Evolutionary conservation across 2,797 vertebrate species (phyloP), one percentile per base, ranked within the genome.

Genomic region (Eulemur rubriventer): DNA sequence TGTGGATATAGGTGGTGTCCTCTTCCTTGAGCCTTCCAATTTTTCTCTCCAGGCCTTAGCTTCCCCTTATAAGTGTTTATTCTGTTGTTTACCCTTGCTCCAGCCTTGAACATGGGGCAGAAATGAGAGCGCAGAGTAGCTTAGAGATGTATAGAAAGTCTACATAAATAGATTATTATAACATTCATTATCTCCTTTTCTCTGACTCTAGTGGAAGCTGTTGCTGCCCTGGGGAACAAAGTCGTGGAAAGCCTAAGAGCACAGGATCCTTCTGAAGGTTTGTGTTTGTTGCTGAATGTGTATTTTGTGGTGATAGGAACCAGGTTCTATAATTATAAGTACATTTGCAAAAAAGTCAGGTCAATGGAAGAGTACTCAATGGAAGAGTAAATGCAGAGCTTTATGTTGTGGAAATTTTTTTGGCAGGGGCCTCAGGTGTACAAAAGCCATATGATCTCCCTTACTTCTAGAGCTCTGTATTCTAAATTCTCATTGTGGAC

Each of bases 151-250:
- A 33, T 7, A 86, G 72, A 63, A 92, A 41, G 35, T 87, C 13
- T 69, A 16, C 2, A 28, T 50, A 86, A 80, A 48, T 61, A 17
- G 5, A 38, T 67, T 55, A n/a, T 38, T 18, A 17, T 6, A 30
- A 16, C 30, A 70, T 67, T 63, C 17, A 7, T 93, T 14, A 7
- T 67, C 6, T 35, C 20, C 6, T 80, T 73, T 94, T 78, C 13
- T 84, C 20, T 63, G 43, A n/a, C n/a, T 7, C 48, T 89, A 99
- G 99, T 99, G 99, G 99, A 99, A 98, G 99, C 99, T 0, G 99
- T 99, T 2, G 99, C 99, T 70, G 99, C 99, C 11, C 97, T 99
- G 35, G 99, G 99, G 26, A 99, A 99, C 98, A 99, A 99, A 97
- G 99, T 99, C 0, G 99, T 99, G 97, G 99, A 99, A 87, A 99